Evolutionary conservation across 2,113 vertebrate genomes (phyloP).

Genomic region (Mus pahari): DNA sequence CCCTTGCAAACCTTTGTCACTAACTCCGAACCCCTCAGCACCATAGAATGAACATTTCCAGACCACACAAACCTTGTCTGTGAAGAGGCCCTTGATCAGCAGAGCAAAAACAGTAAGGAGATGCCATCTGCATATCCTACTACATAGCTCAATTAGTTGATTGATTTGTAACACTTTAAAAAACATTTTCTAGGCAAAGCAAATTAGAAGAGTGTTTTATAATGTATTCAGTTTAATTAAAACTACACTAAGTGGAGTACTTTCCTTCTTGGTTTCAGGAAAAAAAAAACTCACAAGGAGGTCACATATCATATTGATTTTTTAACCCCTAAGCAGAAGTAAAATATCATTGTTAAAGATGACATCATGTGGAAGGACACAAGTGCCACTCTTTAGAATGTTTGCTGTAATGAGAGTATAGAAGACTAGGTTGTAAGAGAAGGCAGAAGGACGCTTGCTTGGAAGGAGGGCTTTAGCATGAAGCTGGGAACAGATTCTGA

Average conservation of each 20-base stretch:
- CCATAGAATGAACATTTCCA: constrained; percentile 25
- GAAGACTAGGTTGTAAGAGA: neutral
- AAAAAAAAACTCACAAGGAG: constrained; percentile 60
- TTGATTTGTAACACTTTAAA: constrained; percentile 81
- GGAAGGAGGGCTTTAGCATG: neutral
- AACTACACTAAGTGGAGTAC: constrained; percentile 74
- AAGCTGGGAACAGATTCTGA: constrained; percentile 15
- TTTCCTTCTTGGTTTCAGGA: constrained; percentile 70
- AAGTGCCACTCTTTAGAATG: constrained; percentile 70
- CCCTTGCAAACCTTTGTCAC: neutral
- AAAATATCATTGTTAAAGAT: constrained; percentile 68
- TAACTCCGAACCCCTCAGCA: neutral
- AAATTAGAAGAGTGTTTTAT: constrained; percentile 82
- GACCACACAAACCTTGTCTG: neutral
- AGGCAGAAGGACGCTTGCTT: neutral
- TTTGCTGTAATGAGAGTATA: constrained; percentile 62
- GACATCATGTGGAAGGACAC: constrained; percentile 50
- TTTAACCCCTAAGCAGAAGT: constrained; percentile 53
- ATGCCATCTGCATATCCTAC: constrained; percentile 80
- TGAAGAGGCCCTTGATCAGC: constrained; percentile 64
- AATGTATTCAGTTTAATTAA: constrained; percentile 81
- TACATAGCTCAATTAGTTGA: constrained; percentile 68
- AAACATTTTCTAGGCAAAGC: constrained; percentile 80
- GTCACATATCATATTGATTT: constrained; percentile 77
- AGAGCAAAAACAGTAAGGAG: constrained; percentile 25